phyloP scores from a whole-genome alignment of 2,888 invertebrate species.

The Oxytorus armatus region DNA sequence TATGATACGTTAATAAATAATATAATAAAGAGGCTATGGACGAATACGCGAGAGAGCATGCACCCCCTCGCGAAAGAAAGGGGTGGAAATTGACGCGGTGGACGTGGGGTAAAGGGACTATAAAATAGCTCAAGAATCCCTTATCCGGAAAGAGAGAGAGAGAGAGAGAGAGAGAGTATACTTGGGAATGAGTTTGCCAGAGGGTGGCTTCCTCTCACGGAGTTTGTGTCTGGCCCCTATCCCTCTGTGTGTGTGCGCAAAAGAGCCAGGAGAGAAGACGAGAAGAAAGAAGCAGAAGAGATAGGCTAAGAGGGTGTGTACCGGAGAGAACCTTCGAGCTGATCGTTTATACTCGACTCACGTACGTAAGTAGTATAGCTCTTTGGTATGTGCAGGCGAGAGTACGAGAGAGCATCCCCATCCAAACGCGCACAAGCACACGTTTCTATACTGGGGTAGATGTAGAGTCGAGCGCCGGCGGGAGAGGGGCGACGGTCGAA shows the following conservation, averaged over 20 bases:
- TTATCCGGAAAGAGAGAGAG: constrained; percentile 53
- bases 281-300: constrained; percentile 39
- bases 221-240: constrained; percentile 49
- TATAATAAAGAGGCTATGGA: constrained; percentile 13
- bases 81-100: constrained; percentile 55
- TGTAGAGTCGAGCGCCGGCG: constrained; percentile 33
- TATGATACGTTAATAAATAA: constrained; percentile 33
- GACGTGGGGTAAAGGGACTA: constrained; percentile 64
- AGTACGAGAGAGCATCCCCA: constrained; percentile 31
- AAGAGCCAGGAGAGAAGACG: not conserved
- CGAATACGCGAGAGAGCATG: constrained; percentile 11
- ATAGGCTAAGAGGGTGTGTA: constrained; percentile 24
- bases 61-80: constrained; percentile 19
- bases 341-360: constrained; percentile 68
- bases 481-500: constrained; percentile 1
- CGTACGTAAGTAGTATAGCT: constrained; percentile 67
- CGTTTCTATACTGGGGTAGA: not conserved
- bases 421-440: constrained; percentile 5
- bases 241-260: constrained; percentile 18
- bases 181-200: constrained; percentile 55
- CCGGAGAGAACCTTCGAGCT: constrained; percentile 42
- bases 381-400: constrained; percentile 64
- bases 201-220: constrained; percentile 36
- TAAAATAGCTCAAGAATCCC: constrained; percentile 68
- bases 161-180: constrained; percentile 6